Percentiles rank a stretch among this genome's conserved stretches.
Conservation (phyloP, 2,797 vertebrate genomes). For the Thripadectes ignobilis region DNA sequence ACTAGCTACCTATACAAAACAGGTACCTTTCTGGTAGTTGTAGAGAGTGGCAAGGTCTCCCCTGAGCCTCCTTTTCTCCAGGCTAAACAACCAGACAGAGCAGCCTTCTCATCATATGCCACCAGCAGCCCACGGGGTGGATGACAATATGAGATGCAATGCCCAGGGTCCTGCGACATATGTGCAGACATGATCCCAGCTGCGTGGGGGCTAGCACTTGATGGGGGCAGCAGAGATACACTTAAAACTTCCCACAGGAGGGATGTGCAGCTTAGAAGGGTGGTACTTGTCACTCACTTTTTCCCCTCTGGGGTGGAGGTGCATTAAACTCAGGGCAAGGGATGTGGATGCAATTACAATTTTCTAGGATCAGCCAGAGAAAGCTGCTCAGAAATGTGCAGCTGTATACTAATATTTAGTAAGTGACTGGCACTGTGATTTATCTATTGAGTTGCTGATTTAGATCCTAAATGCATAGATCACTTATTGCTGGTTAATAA, state of each 20-base stretch:
- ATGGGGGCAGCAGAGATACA: not conserved
- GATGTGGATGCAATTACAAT: not conserved
- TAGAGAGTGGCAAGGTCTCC: not conserved
- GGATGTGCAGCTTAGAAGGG: not conserved
- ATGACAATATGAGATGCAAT: fast-evolving
- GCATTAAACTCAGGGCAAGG: fast-evolving
- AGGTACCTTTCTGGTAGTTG: not conserved
- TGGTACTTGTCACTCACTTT: not conserved
- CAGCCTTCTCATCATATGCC: not conserved
- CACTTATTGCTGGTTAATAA: not conserved
- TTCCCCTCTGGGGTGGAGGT: not conserved
- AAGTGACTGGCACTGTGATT: not conserved
- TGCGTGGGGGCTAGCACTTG: not conserved
- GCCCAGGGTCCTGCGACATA: fast-evolving
- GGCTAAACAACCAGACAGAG: not conserved
- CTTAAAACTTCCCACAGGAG: not conserved
- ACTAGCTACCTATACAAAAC: not conserved
- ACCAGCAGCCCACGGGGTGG: not conserved
- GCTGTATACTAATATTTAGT: not conserved
- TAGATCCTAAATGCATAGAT: not conserved
- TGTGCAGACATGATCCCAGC: not conserved
- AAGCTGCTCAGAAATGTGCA: not conserved
- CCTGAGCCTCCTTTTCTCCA: not conserved
- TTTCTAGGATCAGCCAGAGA: not conserved
- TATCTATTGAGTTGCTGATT: not conserved